Conservation (phyloP, 2,888 invertebrate species). For the Bellardia pandia region DNA sequence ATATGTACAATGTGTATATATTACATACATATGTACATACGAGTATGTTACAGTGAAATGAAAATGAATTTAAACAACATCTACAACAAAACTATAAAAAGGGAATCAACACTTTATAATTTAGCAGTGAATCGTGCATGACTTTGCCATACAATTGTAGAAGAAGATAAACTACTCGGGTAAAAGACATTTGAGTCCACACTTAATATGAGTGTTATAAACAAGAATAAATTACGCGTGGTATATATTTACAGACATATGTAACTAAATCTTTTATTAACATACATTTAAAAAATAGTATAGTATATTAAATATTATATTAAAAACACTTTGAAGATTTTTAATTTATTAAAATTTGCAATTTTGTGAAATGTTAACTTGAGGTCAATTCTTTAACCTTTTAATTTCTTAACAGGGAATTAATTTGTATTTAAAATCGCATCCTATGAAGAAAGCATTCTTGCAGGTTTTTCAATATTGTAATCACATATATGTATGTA, state of each 20-base stretch:
- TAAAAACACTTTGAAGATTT: conserved; percentile 20
- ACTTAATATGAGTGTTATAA: conserved; percentile 55
- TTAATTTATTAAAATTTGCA: not conserved
- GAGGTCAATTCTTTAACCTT: no score
- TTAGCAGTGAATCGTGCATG: not conserved
- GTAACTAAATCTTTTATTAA: conserved; percentile 4
- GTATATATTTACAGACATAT: not conserved
- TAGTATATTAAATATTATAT: conserved; percentile 39
- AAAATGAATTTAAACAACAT: conserved; percentile 49
- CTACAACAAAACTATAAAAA: conserved; percentile 37
- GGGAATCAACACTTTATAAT: conserved; percentile 35
- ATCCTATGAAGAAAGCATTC: no score
- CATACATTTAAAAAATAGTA: not conserved
- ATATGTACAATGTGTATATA: not conserved
- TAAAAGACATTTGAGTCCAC: conserved; percentile 41
- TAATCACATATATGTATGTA: no score
- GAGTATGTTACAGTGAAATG: conserved; percentile 45
- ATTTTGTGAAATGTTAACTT: not conserved
- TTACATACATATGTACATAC: no score
- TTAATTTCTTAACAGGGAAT: no score
- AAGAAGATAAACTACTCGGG: not conserved
- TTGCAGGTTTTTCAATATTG: no score
- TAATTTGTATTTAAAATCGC: no score
- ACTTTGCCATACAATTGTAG: not conserved
- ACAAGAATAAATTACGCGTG: conserved; percentile 11